Conservation (phyloP, 2,113 vertebrate species). For the Toxostoma redivivum region DNA sequence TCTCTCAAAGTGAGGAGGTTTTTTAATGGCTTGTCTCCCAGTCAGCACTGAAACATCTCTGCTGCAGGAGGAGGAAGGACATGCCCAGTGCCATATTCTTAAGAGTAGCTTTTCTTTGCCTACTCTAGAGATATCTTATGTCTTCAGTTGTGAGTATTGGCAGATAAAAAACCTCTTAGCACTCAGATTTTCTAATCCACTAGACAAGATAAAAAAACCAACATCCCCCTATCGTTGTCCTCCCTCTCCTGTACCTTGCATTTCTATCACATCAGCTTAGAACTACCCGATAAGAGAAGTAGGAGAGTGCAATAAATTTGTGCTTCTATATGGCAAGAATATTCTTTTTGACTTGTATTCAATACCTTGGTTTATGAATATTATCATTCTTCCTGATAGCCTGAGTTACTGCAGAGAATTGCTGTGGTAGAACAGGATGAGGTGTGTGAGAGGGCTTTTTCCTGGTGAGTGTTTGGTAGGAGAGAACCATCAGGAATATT, state of each 20-base stretch:
- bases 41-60: background rate
- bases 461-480: background rate
- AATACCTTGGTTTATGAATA: background rate
- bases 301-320: background rate
- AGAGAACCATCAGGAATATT: background rate
- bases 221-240: background rate
- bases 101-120: background rate
- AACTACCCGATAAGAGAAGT: background rate
- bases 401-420: background rate
- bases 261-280: background rate
- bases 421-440: background rate
- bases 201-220: background rate
- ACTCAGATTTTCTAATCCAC: conserved; percentile 2
- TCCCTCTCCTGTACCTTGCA: background rate
- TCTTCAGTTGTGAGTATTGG: background rate
- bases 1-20: background rate
- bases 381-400: background rate
- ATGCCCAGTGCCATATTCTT: background rate
- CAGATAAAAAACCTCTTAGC: background rate
- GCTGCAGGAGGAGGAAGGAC: background rate
- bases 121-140: background rate
- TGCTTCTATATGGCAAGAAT: background rate
- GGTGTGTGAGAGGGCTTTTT: background rate
- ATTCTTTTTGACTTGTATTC: conserved; percentile 6
- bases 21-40: background rate